These are phyloP conservation scores for Cuculus canorus DNA, from an alignment of 2,797 vertebrate species.

Conservation along the genomic window DNA sequence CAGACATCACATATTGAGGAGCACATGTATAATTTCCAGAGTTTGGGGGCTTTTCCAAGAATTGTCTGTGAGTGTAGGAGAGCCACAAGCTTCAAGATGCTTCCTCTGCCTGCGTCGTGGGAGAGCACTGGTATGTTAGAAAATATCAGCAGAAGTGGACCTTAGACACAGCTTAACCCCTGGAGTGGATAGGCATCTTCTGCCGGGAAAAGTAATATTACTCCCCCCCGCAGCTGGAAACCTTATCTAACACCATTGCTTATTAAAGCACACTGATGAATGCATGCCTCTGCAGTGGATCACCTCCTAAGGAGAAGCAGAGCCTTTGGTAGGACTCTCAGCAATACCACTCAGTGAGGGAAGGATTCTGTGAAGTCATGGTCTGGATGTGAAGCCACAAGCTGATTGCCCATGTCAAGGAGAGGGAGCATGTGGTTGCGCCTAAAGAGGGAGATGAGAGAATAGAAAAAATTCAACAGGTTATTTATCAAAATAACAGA, in stretches of 20 bases:
- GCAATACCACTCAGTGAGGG: not conserved
- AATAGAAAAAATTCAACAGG: not conserved
- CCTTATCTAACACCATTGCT: not conserved
- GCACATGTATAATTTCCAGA: not conserved
- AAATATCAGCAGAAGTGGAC: not conserved
- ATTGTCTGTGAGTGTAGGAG: not conserved
- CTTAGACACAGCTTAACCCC: not conserved
- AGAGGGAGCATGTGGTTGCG: not conserved
- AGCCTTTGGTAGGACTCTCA: not conserved
- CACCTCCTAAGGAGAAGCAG: not conserved
- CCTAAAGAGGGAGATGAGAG: not conserved
- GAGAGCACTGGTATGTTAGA: not conserved
- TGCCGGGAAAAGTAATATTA: conserved; percentile 34
- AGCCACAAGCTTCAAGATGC: not conserved
- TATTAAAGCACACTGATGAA: not conserved
- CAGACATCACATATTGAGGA: not conserved
- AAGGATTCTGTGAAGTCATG: not conserved
- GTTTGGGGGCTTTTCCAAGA: not conserved
- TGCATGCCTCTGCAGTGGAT: not conserved
- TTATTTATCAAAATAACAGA: not conserved
- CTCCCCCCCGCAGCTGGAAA: not conserved
- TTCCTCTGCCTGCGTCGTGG: not conserved
- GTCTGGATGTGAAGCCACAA: not conserved
- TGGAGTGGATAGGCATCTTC: not conserved
- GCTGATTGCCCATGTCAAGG: not conserved